Conservation (phyloP, 2,113 vertebrate genomes). For the Glareola pratincola region DNA sequence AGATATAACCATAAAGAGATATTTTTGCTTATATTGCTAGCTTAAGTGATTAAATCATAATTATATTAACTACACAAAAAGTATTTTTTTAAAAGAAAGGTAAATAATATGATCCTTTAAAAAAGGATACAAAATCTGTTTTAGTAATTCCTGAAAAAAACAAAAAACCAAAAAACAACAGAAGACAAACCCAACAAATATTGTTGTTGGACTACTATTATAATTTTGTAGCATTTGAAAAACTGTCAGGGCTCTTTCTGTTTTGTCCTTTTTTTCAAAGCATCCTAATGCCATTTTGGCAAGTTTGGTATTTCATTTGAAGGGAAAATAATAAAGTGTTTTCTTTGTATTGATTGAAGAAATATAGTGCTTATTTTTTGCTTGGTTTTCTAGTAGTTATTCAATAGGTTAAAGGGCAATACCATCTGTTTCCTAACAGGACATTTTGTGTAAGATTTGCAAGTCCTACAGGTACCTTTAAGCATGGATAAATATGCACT, state of each 20-base stretch:
- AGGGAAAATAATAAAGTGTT: slow-evolving; percentile 75
- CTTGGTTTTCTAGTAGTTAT: slow-evolving; percentile 76
- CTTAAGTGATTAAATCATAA: neutral
- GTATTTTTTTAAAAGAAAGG: neutral
- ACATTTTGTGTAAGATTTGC: slow-evolving; percentile 83
- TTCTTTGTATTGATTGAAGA: slow-evolving; percentile 80
- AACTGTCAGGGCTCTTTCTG: slow-evolving; percentile 12
- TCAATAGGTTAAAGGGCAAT: slow-evolving; percentile 81
- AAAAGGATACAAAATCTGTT: neutral
- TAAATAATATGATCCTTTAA: neutral
- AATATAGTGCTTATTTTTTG: slow-evolving; percentile 80
- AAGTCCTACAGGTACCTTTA: slow-evolving; percentile 85
- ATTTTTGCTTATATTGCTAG: neutral
- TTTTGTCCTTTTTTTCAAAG: slow-evolving; percentile 45
- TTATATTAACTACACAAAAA: neutral
- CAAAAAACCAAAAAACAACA: neutral
- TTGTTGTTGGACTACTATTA: neutral
- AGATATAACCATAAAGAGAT: neutral
- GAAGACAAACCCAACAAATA: neutral
- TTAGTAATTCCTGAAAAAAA: neutral
- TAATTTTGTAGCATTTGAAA: slow-evolving; percentile 36
- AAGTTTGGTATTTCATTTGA: slow-evolving; percentile 77
- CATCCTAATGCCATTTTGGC: slow-evolving; percentile 54
- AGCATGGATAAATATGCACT: slow-evolving; percentile 84
- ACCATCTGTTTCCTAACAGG: slow-evolving; percentile 83